A percentile compares a stretch with the other conserved stretches of the same genome.
Conservation (phyloP, 2,888 invertebrate species). For the Lithophane leautieri region DNA sequence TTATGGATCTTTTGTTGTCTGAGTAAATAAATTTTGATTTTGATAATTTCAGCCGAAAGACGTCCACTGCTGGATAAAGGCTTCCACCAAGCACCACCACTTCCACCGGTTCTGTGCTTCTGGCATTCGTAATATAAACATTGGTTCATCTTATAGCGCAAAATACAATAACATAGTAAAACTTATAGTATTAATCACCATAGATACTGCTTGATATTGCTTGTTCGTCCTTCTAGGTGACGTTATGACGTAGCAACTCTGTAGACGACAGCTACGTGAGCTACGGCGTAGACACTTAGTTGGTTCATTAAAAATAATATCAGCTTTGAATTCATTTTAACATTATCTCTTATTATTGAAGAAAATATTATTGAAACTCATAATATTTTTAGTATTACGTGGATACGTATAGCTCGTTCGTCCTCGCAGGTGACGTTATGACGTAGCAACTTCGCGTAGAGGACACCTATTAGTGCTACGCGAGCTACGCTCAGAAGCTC, state of each 20-base stretch:
- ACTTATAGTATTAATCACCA: neutral
- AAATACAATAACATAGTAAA: neutral
- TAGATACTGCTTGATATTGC: neutral
- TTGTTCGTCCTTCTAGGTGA: neutral
- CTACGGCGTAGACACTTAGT: slow-evolving; percentile 30
- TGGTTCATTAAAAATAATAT: slow-evolving; percentile 7
- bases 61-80: too few relatives aligned
- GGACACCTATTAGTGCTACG: slow-evolving; percentile 17
- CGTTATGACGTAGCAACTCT: neutral
- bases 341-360: too few relatives aligned
- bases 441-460: slow-evolving; percentile 26
- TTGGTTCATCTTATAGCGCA: too few relatives aligned
- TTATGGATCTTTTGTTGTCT: too few relatives aligned
- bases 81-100: too few relatives aligned
- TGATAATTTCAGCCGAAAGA: neutral
- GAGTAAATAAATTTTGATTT: too few relatives aligned
- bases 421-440: neutral
- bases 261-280: slow-evolving; percentile 23
- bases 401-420: neutral
- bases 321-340: neutral
- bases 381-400: too few relatives aligned
- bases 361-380: too few relatives aligned
- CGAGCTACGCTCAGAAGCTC: slow-evolving; percentile 9
- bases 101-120: too few relatives aligned
- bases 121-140: too few relatives aligned